Base-by-base conservation (phyloP, 2,113 vertebrate species). In the Cryptomyrus ogoouensis region DNA sequence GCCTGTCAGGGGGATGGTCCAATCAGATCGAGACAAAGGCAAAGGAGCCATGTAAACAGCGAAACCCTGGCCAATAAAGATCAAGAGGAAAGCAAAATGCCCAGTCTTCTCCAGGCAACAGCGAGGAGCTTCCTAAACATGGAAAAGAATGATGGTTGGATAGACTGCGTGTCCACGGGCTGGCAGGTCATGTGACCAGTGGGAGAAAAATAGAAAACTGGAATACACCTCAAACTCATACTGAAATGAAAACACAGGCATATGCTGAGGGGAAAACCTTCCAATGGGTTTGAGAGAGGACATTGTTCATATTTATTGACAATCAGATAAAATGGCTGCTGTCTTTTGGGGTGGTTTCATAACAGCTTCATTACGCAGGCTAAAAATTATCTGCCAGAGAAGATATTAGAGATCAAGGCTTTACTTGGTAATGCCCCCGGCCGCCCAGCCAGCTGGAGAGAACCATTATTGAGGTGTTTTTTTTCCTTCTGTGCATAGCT, bases 371-470 rank as follows among this genome's bases (percentile, higher is more conserved):
- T 84, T 84, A 84, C 8, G 44, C 24, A 84, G 8, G 42, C 17
- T 84, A 47, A 46, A 44, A 84, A 46, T 47, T 84, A 21, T 46
- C 39, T 44, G 83, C 19, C 44, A n/a, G 44, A 47, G 83, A 84
- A 84, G 83, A 46, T 46, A 80, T 80, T 42, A 39, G 83, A 84
- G 83, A n/a, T 84, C 42, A 44, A 84, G 83, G 44, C 83, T 84
- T 84, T 84, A 46, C 21, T 44, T 84, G 83, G 83, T 84, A n/a
- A 84, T 84, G 83, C 83, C 44, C 83, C 21, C 9, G 83, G 44
- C 83, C 7, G 39, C 44, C 83, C 27, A 70, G n/a, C 62, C 62
- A 70, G 62, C 62, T 70, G 62, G 62, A 70, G 27, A 31, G 83
- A 84, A 10, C 83, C 42, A 47, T 47, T 42, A 84, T 84, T 84